Percentiles rank a stretch among this genome's conserved stretches.
Conservation (phyloP, 2,888 invertebrate genomes). For the Malthinus flaveolus region DNA sequence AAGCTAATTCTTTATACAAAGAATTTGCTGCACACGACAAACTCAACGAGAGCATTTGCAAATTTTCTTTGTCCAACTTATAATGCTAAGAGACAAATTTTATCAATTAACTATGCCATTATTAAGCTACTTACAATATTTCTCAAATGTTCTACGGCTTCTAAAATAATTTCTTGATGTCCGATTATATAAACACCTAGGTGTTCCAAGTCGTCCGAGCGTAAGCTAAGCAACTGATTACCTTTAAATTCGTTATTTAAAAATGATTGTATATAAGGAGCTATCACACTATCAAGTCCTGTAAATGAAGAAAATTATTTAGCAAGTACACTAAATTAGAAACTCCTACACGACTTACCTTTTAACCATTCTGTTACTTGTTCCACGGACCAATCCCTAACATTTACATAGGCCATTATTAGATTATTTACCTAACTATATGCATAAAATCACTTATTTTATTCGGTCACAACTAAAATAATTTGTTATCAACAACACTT, state of each 20-base stretch:
- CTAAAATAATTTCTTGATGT: conserved; percentile 90
- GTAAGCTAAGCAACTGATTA: conserved; percentile 77
- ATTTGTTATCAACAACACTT: no score
- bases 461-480: background rate
- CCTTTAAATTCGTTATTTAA: conserved; percentile 82
- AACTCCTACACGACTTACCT: conserved; percentile 60
- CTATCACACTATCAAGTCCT: conserved; percentile 81
- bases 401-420: conserved; percentile 78
- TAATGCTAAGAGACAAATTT: conserved; percentile 71
- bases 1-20: conserved; percentile 69
- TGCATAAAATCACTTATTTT: background rate
- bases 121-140: conserved; percentile 72
- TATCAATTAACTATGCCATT: conserved; percentile 8
- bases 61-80: conserved; percentile 87
- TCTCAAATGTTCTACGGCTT: conserved; percentile 87
- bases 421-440: conserved; percentile 11
- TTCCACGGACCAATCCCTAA: conserved; percentile 87
- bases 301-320: conserved; percentile 34
- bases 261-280: conserved; percentile 80
- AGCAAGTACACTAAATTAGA: background rate
- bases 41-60: conserved; percentile 85
- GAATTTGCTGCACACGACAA: conserved; percentile 83
- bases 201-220: conserved; percentile 86
- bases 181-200: conserved; percentile 85
- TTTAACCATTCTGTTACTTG: conserved; percentile 90